Evolutionary conservation across 2,888 invertebrate species (phyloP).

Genomic region (Andrena praecox): DNA sequence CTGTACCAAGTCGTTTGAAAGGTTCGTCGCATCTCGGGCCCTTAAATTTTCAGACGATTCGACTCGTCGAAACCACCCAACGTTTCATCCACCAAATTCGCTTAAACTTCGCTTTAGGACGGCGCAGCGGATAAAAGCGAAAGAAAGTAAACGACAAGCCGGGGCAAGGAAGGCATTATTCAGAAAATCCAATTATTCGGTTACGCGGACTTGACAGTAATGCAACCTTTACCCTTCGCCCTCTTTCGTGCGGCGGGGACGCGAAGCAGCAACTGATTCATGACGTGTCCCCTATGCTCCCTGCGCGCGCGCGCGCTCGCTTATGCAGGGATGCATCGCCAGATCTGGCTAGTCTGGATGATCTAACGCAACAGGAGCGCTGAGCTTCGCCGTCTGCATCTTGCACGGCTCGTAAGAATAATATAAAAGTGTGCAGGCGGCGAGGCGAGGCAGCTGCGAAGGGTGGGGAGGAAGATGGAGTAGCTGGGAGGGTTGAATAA

Average conservation of each 20-base stretch:
- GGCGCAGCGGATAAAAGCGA: not conserved
- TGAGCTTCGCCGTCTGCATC: conserved; percentile 38
- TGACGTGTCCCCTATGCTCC: conserved; percentile 24
- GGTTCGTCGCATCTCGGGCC: not conserved
- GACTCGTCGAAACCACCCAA: not conserved
- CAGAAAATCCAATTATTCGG: conserved; percentile 50
- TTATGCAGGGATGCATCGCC: conserved; percentile 2
- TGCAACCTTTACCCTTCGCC: conserved; percentile 28
- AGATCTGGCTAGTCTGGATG: conserved; percentile 11
- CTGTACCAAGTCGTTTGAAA: conserved; percentile 1
- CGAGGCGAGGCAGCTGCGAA: conserved; percentile 18
- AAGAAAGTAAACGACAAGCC: conserved; percentile 30
- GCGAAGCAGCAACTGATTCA: conserved; percentile 45
- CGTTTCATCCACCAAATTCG: not conserved
- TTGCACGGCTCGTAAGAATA: conserved; percentile 40
- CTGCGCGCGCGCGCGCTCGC: not conserved
- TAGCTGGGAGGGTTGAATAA: conserved; percentile 23
- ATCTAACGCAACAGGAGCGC: conserved; percentile 34
- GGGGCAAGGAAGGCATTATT: conserved; percentile 21
- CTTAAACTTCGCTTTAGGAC: not conserved
- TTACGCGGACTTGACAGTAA: conserved; percentile 38
- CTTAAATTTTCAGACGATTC: not conserved
- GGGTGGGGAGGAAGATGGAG: not conserved
- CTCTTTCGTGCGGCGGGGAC: conserved; percentile 37
- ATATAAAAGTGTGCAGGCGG: conserved; percentile 35